These are phyloP conservation scores for Euura saliciscinereae DNA, from an alignment of 1,140 invertebrate species.

Conservation along the genomic window DNA sequence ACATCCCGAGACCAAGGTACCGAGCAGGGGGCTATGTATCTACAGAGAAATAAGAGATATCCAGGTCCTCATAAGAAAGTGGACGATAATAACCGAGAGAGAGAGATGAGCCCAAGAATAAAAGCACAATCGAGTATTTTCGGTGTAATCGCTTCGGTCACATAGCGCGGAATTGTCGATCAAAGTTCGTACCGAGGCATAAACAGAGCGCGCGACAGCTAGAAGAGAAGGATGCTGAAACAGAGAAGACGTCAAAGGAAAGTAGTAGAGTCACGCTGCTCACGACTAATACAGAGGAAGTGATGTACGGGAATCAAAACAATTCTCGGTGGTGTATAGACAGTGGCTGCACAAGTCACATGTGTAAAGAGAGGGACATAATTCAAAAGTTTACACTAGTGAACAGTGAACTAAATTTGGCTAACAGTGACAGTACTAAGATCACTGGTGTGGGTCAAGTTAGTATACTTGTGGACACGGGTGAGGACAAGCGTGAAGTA, in stretches of 20 bases:
- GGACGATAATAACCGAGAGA: neutral
- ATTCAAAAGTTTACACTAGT: too few species aligned
- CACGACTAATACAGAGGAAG: neutral
- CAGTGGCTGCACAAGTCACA: constrained; percentile 7
- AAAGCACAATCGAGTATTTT: neutral
- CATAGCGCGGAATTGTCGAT: neutral
- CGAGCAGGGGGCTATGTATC: neutral
- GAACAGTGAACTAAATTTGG: too few species aligned
- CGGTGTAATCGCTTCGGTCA: neutral
- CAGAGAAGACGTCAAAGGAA: neutral
- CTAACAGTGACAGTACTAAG: too few species aligned
- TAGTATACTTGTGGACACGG: too few species aligned
- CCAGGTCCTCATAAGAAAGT: neutral
- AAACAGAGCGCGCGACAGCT: neutral
- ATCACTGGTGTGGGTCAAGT: too few species aligned
- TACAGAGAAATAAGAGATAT: constrained; percentile 1
- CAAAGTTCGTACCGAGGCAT: neutral
- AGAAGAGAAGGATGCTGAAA: neutral
- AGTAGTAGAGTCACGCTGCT: neutral
- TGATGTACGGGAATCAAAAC: neutral
- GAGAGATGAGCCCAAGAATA: neutral
- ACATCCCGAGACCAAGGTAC: neutral
- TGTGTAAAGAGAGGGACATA: too few species aligned
- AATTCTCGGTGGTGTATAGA: neutral
- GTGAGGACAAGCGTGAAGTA: too few species aligned